Base-by-base conservation (phyloP, 2,888 invertebrate species). In the Serrognathus titanus region DNA sequence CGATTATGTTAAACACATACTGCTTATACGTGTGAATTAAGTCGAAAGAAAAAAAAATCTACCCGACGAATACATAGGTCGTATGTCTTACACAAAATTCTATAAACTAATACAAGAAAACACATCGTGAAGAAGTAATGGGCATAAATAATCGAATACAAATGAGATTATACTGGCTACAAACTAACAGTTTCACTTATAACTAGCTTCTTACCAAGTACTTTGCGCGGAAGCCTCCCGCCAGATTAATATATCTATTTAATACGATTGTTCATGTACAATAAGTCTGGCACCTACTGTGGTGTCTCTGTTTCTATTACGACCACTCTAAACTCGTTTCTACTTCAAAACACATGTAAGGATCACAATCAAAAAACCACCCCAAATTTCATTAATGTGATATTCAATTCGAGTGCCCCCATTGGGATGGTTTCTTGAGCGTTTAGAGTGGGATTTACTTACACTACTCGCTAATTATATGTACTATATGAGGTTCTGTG, bases 401-500 rank as follows among this genome's bases (percentile, higher is more conserved):
- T 7, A 6, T 31, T 5, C 6, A 6, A 6, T 31, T 5, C 6
- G 24, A 6, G 24, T 5, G 24, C 4, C 16, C 4, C 16, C 3
- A 16, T 16, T 2, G 2, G 16, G 24, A 6, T 7, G 24, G 24
- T 31, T 31, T 31, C 24, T 40, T 43, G 13, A 16, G 3, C 12
- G 43, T 43, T 43, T 43, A 43, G 43, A 43, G 43, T 43, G 43
- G 43, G 20, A 43, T 20, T 13, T 16, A 16, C 43, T 43, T 43
- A 43, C 20, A 16, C 43, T 43, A 43, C 43, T 13, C 43, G 20
- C 43, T 43, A 16, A 43, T 16, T 43, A 45, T 45, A 49, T 39
- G 49, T 46, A 20, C 40, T 12, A 39, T 50, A 61, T 64, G 64
- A 64, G 64, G 64, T 64, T 63, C 55, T 58, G 61, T 64, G 64